Base-by-base conservation (phyloP, 2,888 invertebrate species). In the Troides helena region DNA sequence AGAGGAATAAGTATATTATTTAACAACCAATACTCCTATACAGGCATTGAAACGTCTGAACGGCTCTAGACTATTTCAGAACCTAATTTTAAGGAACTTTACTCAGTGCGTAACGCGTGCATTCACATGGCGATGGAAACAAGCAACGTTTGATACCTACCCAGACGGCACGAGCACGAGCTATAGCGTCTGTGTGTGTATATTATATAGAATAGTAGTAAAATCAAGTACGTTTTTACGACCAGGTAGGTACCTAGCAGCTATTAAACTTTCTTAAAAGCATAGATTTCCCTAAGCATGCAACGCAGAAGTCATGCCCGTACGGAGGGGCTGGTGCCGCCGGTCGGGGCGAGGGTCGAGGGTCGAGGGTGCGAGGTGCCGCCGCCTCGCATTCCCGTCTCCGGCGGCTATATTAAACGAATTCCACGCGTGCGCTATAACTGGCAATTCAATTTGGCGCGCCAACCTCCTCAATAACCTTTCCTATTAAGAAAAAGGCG, bases 401-500 rank as follows among this genome's bases (percentile, higher is more conserved):
- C 36, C 53, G 62, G 39, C n/a, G 71, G 69, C 74, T 71, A 72
- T 74, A 78, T 80, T 85, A 85, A 85, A 82, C 78, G 84, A 81
- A 85, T 85, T 85, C 85, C 82, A 72, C 72, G 73, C 77, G 78
- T 77, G 79, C 79, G 78, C 80, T 78, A 79, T 74, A 74, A 74
- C 74, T 76, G 80, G 78, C 70, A 84, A 86, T 85, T 81, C 80
- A 83, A 85, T 85, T 86, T 86, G 77, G 80, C 75, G 76, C 75
- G 73, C 75, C 72, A 72, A 76, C 76, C 77, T 77, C 73, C 80
- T 79, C 79, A 72, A 77, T 79, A 78, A 74, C 75, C 76, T 71
- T 73, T 68, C 73, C 83, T 80, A 86, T 86, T 85, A 86, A 81
- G 85, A 86, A 87, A 86, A 87, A 86, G 87, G 83, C 84, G 78